phyloP scores from a whole-genome alignment of 2,888 invertebrate species.

The Sicus ferrugineus region DNA sequence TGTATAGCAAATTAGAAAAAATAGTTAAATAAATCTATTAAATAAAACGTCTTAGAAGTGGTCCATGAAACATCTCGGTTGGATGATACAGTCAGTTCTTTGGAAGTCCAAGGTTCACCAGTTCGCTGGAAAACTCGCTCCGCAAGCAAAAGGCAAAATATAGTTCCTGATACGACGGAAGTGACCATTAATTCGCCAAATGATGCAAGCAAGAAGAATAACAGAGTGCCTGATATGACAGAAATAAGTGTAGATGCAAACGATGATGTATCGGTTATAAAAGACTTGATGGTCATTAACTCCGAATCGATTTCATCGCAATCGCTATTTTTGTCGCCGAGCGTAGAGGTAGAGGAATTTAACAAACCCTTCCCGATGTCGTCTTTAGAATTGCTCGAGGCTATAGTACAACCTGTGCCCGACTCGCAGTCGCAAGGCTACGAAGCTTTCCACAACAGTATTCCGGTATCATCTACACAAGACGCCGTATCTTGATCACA shows the following conservation, averaged over 20 bases:
- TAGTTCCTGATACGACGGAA: background rate
- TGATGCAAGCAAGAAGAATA: too few species aligned
- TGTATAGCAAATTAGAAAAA: background rate
- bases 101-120: too few species aligned
- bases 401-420: too few species aligned
- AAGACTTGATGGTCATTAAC: background rate
- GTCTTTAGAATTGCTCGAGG: too few species aligned
- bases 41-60: background rate
- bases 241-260: background rate
- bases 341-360: too few species aligned
- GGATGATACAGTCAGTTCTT: too few species aligned
- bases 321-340: background rate
- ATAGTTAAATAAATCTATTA: background rate
- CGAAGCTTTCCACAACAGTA: slow-evolving; percentile 12
- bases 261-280: background rate
- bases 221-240: background rate
- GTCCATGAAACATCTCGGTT: too few species aligned
- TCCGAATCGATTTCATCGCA: background rate
- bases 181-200: background rate
- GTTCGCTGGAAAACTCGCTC: background rate
- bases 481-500: background rate
- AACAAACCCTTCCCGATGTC: too few species aligned
- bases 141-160: background rate
- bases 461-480: slow-evolving; percentile 18
- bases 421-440: background rate